Percentiles rank a stretch among this genome's conserved stretches.
phyloP scores from a whole-genome alignment of 1,140 invertebrate genomes.

The Drosophila santomea region DNA sequence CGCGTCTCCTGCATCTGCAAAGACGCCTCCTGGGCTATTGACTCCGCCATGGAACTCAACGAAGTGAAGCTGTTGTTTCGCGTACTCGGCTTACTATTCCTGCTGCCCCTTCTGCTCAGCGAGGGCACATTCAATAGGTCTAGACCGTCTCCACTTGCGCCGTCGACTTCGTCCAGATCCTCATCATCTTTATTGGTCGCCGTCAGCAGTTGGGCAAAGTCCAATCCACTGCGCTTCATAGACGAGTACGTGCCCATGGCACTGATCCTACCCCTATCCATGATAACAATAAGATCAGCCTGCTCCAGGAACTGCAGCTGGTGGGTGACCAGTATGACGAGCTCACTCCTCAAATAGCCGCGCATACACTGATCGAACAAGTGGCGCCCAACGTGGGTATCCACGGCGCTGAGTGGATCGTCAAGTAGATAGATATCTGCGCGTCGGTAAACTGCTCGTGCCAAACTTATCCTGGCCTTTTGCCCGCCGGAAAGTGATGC shows the following conservation, averaged over 20 bases:
- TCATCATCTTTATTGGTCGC: constrained; percentile 56
- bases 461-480: constrained; percentile 92
- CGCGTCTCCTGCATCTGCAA: constrained; percentile 48
- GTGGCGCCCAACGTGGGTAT: constrained; percentile 90
- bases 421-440: constrained; percentile 93
- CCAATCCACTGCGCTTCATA: constrained; percentile 87
- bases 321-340: constrained; percentile 92
- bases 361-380: constrained; percentile 90
- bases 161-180: constrained; percentile 23
- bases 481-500: constrained; percentile 93
- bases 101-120: constrained; percentile 55
- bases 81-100: constrained; percentile 23
- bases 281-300: constrained; percentile 89
- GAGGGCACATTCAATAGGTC: constrained; percentile 55
- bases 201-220: constrained; percentile 86
- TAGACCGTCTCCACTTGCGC: constrained; percentile 44
- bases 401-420: constrained; percentile 93
- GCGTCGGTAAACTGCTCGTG: constrained; percentile 88
- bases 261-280: constrained; percentile 88
- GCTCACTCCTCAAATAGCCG: constrained; percentile 84
- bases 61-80: constrained; percentile 64
- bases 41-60: constrained; percentile 59
- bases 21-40: constrained; percentile 44
- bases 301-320: constrained; percentile 92
- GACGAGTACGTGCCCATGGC: constrained; percentile 88